Evolutionary conservation across 2,888 invertebrate species (phyloP).

Genomic region (Endotricha flammealis): DNA sequence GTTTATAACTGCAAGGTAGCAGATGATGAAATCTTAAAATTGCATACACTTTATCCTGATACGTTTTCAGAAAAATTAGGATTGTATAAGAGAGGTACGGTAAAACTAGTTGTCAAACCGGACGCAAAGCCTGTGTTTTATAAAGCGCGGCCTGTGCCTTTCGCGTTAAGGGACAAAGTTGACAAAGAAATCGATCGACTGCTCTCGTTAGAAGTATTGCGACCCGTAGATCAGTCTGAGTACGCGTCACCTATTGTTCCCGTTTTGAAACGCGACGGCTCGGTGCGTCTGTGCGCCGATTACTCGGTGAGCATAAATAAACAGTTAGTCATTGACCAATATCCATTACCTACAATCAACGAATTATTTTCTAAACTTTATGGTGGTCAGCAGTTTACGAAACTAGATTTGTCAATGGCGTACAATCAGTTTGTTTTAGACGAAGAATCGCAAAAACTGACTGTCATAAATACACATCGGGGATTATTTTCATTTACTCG

Average conservation of each 20-base stretch:
- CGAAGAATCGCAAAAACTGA: slow-evolving; percentile 15
- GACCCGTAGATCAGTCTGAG: slow-evolving; percentile 26
- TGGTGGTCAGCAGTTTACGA: slow-evolving; percentile 17
- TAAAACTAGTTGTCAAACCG: too few species aligned
- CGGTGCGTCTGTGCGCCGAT: slow-evolving; percentile 23
- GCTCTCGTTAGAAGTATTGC: slow-evolving; percentile 25
- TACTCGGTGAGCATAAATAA: slow-evolving; percentile 24
- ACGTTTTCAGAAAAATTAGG: too few species aligned
- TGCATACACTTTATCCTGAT: too few species aligned
- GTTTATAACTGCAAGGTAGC: too few species aligned
- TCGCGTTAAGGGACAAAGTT: slow-evolving; percentile 22
- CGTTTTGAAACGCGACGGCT: slow-evolving; percentile 23
- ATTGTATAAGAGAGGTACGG: too few species aligned
- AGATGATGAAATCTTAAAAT: too few species aligned
- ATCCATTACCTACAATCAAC: slow-evolving; percentile 20
- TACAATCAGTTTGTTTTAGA: slow-evolving; percentile 21
- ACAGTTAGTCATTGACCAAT: slow-evolving; percentile 18
- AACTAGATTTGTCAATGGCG: slow-evolving; percentile 21
- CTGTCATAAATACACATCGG: slow-evolving; percentile 19
- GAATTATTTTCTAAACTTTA: slow-evolving; percentile 16
- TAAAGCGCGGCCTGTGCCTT: slow-evolving; percentile 23
- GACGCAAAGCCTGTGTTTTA: too few species aligned
- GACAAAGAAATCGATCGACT: slow-evolving; percentile 25
- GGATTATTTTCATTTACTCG: slow-evolving; percentile 17
- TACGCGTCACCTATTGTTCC: slow-evolving; percentile 24